phyloP scores from a whole-genome alignment of 2,888 invertebrate genomes.

The Lasioglossum leucozonium region DNA sequence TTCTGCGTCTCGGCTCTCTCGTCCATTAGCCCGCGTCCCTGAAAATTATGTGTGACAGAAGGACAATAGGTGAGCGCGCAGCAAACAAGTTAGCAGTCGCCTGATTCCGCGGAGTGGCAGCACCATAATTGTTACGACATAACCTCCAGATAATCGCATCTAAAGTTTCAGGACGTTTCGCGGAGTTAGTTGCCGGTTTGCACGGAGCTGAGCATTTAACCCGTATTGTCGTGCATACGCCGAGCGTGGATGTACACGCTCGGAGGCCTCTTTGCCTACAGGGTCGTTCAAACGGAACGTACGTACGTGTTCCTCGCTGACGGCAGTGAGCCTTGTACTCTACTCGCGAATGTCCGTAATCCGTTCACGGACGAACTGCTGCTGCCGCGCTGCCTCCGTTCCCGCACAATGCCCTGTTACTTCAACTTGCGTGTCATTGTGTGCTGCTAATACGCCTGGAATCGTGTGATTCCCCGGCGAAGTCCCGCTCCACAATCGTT shows the following conservation, averaged over 20 bases:
- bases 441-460: slow-evolving; percentile 51
- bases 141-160: slow-evolving; percentile 84
- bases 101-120: slow-evolving; percentile 83
- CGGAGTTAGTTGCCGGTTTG: slow-evolving; percentile 82
- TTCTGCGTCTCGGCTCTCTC: slow-evolving; percentile 50
- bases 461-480: slow-evolving; percentile 46
- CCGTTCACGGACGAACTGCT: slow-evolving; percentile 70
- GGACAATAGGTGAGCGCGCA: slow-evolving; percentile 78
- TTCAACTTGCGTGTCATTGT: slow-evolving; percentile 67
- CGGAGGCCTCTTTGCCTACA: slow-evolving; percentile 79
- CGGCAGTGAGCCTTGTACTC: slow-evolving; percentile 53
- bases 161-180: slow-evolving; percentile 84
- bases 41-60: slow-evolving; percentile 81
- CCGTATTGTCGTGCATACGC: slow-evolving; percentile 83
- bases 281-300: slow-evolving; percentile 76
- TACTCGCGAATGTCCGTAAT: slow-evolving; percentile 67
- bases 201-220: slow-evolving; percentile 82
- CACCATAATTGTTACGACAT: slow-evolving; percentile 84
- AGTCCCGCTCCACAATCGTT: slow-evolving; percentile 19
- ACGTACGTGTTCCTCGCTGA: slow-evolving; percentile 66
- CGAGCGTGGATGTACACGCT: slow-evolving; percentile 74
- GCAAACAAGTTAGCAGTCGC: slow-evolving; percentile 83
- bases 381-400: slow-evolving; percentile 48
- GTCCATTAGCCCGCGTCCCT: slow-evolving; percentile 76
- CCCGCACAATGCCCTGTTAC: slow-evolving; percentile 66